These are phyloP conservation scores for Anguilla marmorata DNA, from an alignment of 2,797 vertebrate genomes.

Conservation along the genomic window DNA sequence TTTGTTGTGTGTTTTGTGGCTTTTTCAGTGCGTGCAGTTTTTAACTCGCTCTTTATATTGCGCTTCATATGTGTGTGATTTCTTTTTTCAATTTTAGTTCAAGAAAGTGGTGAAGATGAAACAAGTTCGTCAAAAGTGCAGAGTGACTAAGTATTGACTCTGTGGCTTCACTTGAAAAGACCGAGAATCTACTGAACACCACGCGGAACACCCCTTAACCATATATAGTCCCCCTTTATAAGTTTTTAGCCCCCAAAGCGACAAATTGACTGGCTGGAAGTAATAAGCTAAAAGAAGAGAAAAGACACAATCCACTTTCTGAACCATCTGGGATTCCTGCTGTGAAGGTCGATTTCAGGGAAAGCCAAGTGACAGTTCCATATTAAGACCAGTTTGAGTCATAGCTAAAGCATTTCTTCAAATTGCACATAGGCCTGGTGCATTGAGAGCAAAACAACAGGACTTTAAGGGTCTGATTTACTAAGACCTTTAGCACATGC, in stretches of 20 bases:
- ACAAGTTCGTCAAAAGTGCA: neutral
- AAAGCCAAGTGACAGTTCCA: constrained; percentile 8
- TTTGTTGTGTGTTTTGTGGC: neutral
- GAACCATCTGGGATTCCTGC: constrained; percentile 30
- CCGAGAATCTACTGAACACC: neutral
- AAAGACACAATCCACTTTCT: constrained; percentile 22
- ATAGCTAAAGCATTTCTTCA: constrained; percentile 2
- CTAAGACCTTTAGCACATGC: too few relatives aligned
- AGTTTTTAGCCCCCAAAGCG: neutral
- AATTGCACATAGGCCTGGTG: neutral
- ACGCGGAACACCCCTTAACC: neutral
- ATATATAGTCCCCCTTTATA: neutral
- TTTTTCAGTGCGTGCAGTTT: neutral
- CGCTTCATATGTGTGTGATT: neutral
- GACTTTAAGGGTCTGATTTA: neutral
- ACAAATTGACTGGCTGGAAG: constrained; percentile 16
- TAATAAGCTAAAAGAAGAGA: constrained; percentile 3
- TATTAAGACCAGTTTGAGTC: neutral
- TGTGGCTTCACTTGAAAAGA: neutral
- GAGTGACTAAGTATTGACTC: neutral
- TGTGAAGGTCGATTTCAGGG: constrained; percentile 38
- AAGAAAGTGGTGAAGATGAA: neutral
- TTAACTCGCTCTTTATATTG: neutral
- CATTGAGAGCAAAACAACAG: neutral
- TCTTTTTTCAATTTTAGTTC: neutral